Evolutionary conservation across 2,888 invertebrate species (phyloP).

Genomic region (Ophion ellenae): DNA sequence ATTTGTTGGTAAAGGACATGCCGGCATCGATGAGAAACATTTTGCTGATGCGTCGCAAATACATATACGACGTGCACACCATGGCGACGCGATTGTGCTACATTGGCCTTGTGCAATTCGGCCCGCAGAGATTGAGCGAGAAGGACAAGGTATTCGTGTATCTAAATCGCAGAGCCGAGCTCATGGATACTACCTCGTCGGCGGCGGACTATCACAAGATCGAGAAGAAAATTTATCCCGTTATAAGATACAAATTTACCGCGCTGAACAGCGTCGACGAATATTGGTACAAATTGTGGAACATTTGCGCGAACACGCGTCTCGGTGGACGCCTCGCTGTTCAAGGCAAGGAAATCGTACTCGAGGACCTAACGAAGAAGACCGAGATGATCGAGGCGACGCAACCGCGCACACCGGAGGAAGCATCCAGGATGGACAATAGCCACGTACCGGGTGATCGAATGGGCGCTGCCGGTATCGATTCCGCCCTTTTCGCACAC

Average conservation of each 20-base stretch:
- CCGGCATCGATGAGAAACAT: constrained; percentile 85
- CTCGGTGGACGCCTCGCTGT: constrained; percentile 84
- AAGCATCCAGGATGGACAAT: constrained; percentile 84
- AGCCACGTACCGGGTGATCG: constrained; percentile 90
- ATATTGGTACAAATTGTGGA: constrained; percentile 89
- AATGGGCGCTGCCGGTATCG: constrained; percentile 89
- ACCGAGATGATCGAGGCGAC: constrained; percentile 83
- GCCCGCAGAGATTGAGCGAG: constrained; percentile 87
- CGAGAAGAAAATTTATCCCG: constrained; percentile 86
- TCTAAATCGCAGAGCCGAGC: constrained; percentile 86
- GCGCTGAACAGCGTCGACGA: constrained; percentile 85
- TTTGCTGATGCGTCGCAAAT: constrained; percentile 86
- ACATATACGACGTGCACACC: constrained; percentile 86
- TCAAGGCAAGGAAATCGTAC: constrained; percentile 83
- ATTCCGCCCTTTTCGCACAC: constrained; percentile 89
- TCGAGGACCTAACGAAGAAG: constrained; percentile 85
- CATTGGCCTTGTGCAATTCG: constrained; percentile 89
- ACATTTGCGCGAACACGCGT: constrained; percentile 88
- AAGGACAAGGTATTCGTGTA: constrained; percentile 90
- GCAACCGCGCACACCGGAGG: constrained; percentile 82
- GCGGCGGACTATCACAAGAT: constrained; percentile 87
- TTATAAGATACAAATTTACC: constrained; percentile 85
- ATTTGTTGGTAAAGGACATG: constrained; percentile 87
- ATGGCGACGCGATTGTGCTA: constrained; percentile 86
- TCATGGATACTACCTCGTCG: constrained; percentile 88